Evolutionary conservation across 2,888 invertebrate genomes (phyloP), one percentile per base, ranked within the genome.

Genomic region (Catocala fraxini): DNA sequence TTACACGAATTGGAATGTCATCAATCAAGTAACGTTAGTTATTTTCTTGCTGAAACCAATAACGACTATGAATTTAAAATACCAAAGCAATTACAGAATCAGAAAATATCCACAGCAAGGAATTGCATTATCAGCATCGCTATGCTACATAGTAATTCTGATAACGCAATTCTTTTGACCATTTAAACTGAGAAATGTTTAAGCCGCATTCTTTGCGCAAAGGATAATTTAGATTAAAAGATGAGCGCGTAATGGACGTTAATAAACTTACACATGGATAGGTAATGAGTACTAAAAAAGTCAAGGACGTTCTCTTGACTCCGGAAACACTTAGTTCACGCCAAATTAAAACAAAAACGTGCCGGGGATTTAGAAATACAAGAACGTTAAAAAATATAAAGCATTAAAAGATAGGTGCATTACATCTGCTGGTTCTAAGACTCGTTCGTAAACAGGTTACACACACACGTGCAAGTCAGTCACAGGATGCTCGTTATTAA

Each of bases 401-500:
- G 60, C 68, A 73, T 55, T 66, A 68, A 57, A 69, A 73, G 65
- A 51, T 56, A 52, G 57, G 63, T 69, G 75, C 72, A 76, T 70
- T 68, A 72, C 72, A 76, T 68, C 71, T 70, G 70, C 78, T 66
- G 68, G 65, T 77, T 83, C 84, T 85, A 80, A 83, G 82, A 83
- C 83, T 80, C 61, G 83, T 83, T 80, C 70, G 59, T 66, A 76
- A 89, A 88, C 89, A 79, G 84, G 89, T 90, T 88, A 71, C 74
- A 69, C 63, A 80, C 69, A 46, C 70, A 46, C 70, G 54, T 54
- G 72, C 73, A 69, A 68, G 70, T 66, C 70, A 67, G 33, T 62
- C 76, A 75, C 81, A 86, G 84, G 84, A 88, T 85, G 83, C 82
- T 80, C 70, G 83, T 83, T 83, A 89, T 89, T 86, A 86, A 84